Evolutionary conservation across 2,113 vertebrate genomes (phyloP), one percentile per base, ranked within the genome.

Genomic region (Xiphorhynchus elegans): DNA sequence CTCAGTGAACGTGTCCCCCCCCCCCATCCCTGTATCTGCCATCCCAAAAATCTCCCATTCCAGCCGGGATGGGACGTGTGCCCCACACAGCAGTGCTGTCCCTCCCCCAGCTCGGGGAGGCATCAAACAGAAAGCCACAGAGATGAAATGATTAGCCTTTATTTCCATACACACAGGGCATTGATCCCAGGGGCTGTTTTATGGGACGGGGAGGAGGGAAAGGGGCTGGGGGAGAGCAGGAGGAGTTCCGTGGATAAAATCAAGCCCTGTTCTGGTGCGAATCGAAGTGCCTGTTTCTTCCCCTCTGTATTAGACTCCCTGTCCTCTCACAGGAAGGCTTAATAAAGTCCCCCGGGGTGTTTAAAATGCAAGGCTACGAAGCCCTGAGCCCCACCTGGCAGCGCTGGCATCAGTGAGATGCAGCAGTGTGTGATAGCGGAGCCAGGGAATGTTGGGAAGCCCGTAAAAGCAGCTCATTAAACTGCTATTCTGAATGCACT

Each of bases 281-380:
- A 78, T 84, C 5, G 11, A 84, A 95, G 86, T 40, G 77, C 84
- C 58, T 79, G 50, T 87, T 89, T 52, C 76, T 67, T 82, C 63
- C 78, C 60, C 28, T 68, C 78, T 76, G 67, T 86, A 73, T 88
- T 73, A 96, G 72, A 63, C 95, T 93, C 94, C 75, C 82, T 83
- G 94, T 93, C 92, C 79, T 91, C 93, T 76, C 62, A 53, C 95
- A 96, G 95, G 93, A 96, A 96, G n/a, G 39, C 58, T 94, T 92
- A 87, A 92, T 90, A 76, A 85, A 94, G 87, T 76, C 96, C 73
- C 94, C 46, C 62, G 92, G 88, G 96, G 74, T 20, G 60, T 90
- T 94, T 97, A 93, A 97, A 97, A 90, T 17, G 31, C 18, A 60
- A 75, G 82, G 17, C 44, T 46, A 5, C 44, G 87, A 72, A 87